phyloP scores from a whole-genome alignment of 2,113 vertebrate genomes.

The Brachyhypopomus occidentalis region DNA sequence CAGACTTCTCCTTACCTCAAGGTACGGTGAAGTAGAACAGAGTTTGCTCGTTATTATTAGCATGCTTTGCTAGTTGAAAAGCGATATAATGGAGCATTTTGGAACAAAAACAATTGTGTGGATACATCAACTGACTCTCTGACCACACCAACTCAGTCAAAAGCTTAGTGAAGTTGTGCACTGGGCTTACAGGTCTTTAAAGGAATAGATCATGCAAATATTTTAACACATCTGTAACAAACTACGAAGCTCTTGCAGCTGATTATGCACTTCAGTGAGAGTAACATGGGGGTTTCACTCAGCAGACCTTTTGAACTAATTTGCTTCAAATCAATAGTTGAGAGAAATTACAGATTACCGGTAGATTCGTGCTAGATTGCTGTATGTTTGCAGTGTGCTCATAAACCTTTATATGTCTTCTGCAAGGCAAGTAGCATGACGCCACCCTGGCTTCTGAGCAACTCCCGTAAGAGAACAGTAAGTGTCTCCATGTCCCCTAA shows the following conservation, averaged over 20 bases:
- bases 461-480: conserved; percentile 98
- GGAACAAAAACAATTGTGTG: background rate
- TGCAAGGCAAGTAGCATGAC: conserved; percentile 85
- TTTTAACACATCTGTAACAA: too few relatives aligned
- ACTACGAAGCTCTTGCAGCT: too few relatives aligned
- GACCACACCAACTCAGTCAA: too few relatives aligned
- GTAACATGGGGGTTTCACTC: too few relatives aligned
- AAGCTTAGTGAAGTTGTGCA: too few relatives aligned
- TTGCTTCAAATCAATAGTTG: too few relatives aligned
- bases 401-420: conserved; percentile 30
- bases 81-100: background rate
- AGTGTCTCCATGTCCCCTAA: conserved; percentile 67
- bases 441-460: conserved; percentile 93
- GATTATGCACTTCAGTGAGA: too few relatives aligned
- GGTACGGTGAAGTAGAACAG: conserved; percentile 56
- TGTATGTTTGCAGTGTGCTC: conserved; percentile 8
- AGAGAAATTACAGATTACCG: too few relatives aligned
- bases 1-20: conserved; percentile 71
- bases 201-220: too few relatives aligned
- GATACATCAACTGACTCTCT: too few relatives aligned
- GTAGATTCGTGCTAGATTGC: background rate
- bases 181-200: too few relatives aligned
- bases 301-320: too few relatives aligned
- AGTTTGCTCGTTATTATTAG: background rate
- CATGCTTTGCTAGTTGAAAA: background rate